Base-by-base conservation (phyloP, 2,113 vertebrate genomes). In the rabbit (Oryctolagus cuniculus) region DNA sequence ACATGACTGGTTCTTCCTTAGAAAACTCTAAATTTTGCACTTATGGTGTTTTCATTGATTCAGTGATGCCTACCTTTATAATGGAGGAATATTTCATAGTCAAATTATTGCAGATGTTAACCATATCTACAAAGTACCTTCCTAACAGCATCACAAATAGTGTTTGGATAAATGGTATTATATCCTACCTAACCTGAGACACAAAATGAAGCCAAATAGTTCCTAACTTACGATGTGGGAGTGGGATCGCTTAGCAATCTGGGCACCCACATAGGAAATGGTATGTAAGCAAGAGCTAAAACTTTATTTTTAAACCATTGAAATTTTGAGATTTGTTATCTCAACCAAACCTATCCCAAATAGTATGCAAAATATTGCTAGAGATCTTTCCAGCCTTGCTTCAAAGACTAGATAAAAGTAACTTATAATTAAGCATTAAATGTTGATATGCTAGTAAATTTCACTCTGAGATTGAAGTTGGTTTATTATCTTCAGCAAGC, bases 361-460 rank as follows among this genome's bases (percentile, higher is more conserved):
- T 73, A 84, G 36, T 78, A 67, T 16, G 58, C 15, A 67, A 95
- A 70, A 27, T 84, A 80, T 36, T 69, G 64, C 70, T 82, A 87
- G 10, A 84, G 17, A 89, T 91, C 72, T 77, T 96, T 92, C 61
- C 1, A 53, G 25, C 58, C 10, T 34, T 63, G 53, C 12, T 92
- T 94, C 77, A 94, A 89, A 94, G n/a, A 92, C 29, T 22, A 95
- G 74, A 95, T 95, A 66, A 74, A 91, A 96, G 15, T 87, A 77
- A 49, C 38, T 87, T 64, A 36, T 89, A 89, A 96, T 94, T 89
- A 96, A 96, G 55, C 74, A 88, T 74, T 93, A 91, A 93, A 38
- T 95, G 64, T 83, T 85, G 64, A 91, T 92, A 92, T 94, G 70
- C 21, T 88, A 82, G 64, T 94, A 93, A 77, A 82, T 95, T 95